phyloP scores from a whole-genome alignment of 1,140 invertebrate species.

The Stegodyphus dumicola region DNA sequence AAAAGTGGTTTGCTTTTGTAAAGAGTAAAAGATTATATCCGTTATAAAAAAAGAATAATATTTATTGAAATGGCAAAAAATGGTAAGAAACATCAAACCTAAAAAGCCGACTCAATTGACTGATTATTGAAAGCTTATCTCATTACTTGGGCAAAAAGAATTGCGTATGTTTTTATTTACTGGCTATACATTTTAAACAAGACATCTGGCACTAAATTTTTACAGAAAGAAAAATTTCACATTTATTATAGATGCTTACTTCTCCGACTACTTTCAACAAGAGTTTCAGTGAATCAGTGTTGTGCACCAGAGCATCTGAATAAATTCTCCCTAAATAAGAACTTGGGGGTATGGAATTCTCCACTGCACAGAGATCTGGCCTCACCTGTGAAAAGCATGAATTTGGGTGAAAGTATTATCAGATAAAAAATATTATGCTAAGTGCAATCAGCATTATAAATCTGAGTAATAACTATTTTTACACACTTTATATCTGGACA shows the following conservation, averaged over 20 bases:
- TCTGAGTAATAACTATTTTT: no score
- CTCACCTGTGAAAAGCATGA: slow-evolving; percentile 68
- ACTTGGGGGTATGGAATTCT: slow-evolving; percentile 68
- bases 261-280: slow-evolving; percentile 73
- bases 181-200: background rate
- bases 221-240: background rate
- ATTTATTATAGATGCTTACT: slow-evolving; percentile 64
- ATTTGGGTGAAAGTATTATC: background rate
- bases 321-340: slow-evolving; percentile 72
- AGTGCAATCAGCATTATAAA: no score
- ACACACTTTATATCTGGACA: no score
- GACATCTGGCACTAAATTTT: background rate
- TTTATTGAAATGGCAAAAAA: no score
- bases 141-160: background rate
- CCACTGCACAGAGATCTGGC: slow-evolving; percentile 74
- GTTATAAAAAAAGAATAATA: no score
- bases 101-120: no score
- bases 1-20: no score
- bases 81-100: no score
- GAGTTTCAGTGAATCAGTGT: slow-evolving; percentile 70
- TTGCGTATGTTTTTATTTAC: background rate
- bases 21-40: no score
- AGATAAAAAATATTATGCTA: no score
- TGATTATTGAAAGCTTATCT: background rate
- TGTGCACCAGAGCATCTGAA: slow-evolving; percentile 74